Conservation (phyloP, 2,797 vertebrate species). For the Falco berigora region DNA sequence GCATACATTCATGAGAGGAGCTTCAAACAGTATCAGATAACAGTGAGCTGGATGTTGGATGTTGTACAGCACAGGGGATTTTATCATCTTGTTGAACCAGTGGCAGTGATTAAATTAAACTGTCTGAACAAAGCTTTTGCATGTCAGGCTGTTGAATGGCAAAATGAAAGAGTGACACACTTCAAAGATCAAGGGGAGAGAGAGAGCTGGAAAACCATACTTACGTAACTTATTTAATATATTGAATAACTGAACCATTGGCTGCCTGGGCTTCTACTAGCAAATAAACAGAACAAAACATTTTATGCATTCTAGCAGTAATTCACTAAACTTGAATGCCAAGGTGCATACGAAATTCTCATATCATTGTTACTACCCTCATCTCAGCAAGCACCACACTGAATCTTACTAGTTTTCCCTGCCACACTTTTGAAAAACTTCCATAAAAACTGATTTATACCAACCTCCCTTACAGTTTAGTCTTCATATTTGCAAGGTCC, state of each 20-base stretch:
- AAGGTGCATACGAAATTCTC: not conserved
- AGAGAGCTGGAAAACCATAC: conserved; percentile 39
- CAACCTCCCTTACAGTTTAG: not conserved
- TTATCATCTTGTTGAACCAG: conserved; percentile 92
- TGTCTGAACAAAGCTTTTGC: conserved; percentile 97
- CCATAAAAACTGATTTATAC: not conserved
- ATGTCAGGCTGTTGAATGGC: conserved; percentile 86
- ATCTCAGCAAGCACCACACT: not conserved
- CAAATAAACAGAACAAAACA: conserved; percentile 24
- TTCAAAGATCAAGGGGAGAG: conserved; percentile 85
- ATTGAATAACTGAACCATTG: conserved; percentile 23
- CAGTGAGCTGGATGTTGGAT: conserved; percentile 82
- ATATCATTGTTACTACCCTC: not conserved
- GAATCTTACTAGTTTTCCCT: not conserved
- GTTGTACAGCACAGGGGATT: conserved; percentile 85
- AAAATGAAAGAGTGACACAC: conserved; percentile 87
- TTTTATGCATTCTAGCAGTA: not conserved
- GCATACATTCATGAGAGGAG: conserved; percentile 85
- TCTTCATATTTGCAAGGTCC: not conserved
- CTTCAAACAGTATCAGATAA: conserved; percentile 94
- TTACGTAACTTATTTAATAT: conserved; percentile 56
- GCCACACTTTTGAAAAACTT: not conserved
- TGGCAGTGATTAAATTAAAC: conserved; percentile 98
- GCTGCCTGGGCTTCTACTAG: not conserved
- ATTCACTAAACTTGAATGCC: not conserved